A percentile compares a stretch with the other conserved stretches of the same genome.
Evolutionary conservation across 2,888 invertebrate genomes (phyloP).

Genomic region (Proisotoma minuta): DNA sequence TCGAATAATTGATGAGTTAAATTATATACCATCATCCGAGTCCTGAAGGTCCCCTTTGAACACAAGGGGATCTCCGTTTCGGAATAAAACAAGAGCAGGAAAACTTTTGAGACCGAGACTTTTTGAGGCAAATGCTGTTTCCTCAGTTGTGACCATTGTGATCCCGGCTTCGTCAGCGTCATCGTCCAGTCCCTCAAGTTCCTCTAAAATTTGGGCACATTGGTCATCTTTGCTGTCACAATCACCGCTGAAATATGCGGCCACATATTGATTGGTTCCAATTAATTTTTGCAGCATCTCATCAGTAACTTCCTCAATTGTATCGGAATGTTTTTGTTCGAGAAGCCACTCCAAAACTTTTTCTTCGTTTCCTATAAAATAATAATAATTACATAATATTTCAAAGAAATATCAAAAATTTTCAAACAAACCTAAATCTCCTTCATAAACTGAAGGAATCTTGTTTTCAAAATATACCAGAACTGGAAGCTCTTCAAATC

Average conservation of each 20-base stretch:
- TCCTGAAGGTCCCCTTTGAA: conserved; percentile 82
- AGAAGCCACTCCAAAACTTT: conserved; percentile 82
- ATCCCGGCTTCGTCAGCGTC: conserved; percentile 88
- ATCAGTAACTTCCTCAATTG: conserved; percentile 88
- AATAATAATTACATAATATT: conserved; percentile 61
- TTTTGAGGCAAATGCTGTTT: conserved; percentile 72
- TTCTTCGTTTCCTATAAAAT: conserved; percentile 66
- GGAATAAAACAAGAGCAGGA: conserved; percentile 82
- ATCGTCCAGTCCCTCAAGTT: conserved; percentile 62
- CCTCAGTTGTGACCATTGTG: conserved; percentile 89
- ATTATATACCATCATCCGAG: conserved; percentile 64
- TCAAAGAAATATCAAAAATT: background rate
- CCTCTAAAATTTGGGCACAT: conserved; percentile 74
- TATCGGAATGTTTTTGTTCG: conserved; percentile 80
- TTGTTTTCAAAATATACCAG: conserved; percentile 58
- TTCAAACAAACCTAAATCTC: conserved; percentile 12
- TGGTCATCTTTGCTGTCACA: conserved; percentile 52
- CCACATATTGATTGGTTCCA: conserved; percentile 71
- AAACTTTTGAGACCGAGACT: conserved; percentile 71
- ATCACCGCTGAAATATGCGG: conserved; percentile 72
- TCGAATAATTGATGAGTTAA: background rate
- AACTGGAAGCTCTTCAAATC: conserved; percentile 59
- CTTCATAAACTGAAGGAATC: conserved; percentile 44
- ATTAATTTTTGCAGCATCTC: conserved; percentile 90
- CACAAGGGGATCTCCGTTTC: conserved; percentile 81